Evolutionary conservation across 2,888 invertebrate species (phyloP), one percentile per base, ranked within the genome.

Genomic region (Lagria hirta): DNA sequence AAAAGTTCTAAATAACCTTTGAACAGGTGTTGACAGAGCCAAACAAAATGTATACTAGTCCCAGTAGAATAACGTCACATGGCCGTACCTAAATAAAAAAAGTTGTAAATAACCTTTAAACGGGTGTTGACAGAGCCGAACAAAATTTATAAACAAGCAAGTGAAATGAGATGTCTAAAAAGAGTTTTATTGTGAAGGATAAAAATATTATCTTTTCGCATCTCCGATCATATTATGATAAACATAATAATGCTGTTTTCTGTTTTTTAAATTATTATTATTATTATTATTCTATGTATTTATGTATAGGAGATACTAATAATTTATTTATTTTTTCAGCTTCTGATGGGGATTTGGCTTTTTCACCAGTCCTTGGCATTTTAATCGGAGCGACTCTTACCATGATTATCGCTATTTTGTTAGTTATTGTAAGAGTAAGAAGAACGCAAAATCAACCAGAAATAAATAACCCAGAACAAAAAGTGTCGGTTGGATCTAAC

Each of bases 321-420:
- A 23, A 22, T 38, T 21, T 27, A 6, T 36, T 27, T 48, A 54
- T 46, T 45, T 45, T 67, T 66, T 12, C 70, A 80, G 80, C 79
- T 23, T 74, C 76, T 40, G 78, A 78, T 53, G 75, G 75, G 1
- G 76, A 76, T 15, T 66, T 79, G 37, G 71, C 74, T 4, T 65
- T 80, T 30, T 78, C 80, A 1, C 79, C 80, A 1, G 61, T 79
- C 30, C 64, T 81, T 26, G 80, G 79, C 1, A 73, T 78, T 18
- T 65, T 76, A 10, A 73, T 76, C 13, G 80, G 80, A 1, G 75
- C 76, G 1, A 67, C 75, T 11, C 66, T 78, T 23, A 78, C 79
- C 4, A 69, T 80, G 34, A 72, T 75, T 20, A 67, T 76, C 12
- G 71, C 79, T 32, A 70, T 77, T 22, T 60, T 77, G 41, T 65